phyloP scores from a whole-genome alignment of 2,797 vertebrate species.

The Chaunax sp. region DNA sequence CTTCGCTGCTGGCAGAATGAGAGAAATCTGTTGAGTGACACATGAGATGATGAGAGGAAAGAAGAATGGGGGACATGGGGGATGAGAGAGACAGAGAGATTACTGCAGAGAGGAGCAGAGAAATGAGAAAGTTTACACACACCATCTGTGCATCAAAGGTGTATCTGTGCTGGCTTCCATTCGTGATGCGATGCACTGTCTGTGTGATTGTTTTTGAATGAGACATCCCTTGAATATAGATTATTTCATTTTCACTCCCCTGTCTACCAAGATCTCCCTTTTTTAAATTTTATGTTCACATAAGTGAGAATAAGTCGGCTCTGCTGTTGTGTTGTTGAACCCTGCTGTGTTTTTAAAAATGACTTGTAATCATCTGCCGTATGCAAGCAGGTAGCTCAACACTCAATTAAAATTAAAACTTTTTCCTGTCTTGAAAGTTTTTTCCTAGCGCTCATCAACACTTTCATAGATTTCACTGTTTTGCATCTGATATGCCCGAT shows the following conservation, averaged over 20 bases:
- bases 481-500: slow-evolving; percentile 24
- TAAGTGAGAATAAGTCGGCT: slow-evolving; percentile 43
- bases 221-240: slow-evolving; percentile 72
- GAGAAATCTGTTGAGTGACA: slow-evolving; percentile 58
- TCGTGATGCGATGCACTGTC: slow-evolving; percentile 29
- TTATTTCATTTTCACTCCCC: slow-evolving; percentile 65
- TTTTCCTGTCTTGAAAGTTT: slow-evolving; percentile 23
- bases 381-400: slow-evolving; percentile 14
- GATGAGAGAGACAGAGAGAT: slow-evolving; percentile 38
- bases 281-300: slow-evolving; percentile 54
- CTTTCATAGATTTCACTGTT: slow-evolving; percentile 8
- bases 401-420: slow-evolving; percentile 36
- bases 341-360: slow-evolving; percentile 28
- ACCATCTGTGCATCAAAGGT: slow-evolving; percentile 74
- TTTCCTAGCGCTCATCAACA: slow-evolving; percentile 37
- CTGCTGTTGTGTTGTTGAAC: slow-evolving; percentile 40
- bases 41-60: slow-evolving; percentile 52
- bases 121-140: slow-evolving; percentile 60
- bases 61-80: slow-evolving; percentile 57
- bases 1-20: slow-evolving; percentile 39
- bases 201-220: slow-evolving; percentile 69
- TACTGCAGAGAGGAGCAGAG: slow-evolving; percentile 31
- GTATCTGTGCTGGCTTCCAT: slow-evolving; percentile 49
- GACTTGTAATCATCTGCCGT: no score
- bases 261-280: slow-evolving; percentile 27